Base-by-base conservation (phyloP, 2,888 invertebrate species). In the Thera obeliscata region DNA sequence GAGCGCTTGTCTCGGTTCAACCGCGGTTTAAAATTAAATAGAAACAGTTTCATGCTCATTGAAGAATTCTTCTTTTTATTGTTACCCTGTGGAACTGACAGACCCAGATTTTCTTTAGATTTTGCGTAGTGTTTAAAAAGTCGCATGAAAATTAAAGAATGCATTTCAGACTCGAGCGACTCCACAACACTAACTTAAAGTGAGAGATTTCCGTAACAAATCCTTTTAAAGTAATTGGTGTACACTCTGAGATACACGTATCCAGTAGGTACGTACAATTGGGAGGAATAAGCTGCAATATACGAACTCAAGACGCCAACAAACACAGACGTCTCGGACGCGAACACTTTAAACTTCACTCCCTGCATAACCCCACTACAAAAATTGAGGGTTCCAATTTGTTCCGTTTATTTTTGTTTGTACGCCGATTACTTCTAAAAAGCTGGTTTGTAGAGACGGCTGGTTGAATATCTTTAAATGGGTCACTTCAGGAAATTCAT, bases 311-410 rank as follows among this genome's bases (percentile, higher is more conserved):
- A 61, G 68, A 56, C 72, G 74, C 71, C 73, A 76, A 74, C 71
- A 74, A 75, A 69, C 76, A 76, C 77, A 82, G 80, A 83, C 83
- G 84, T 83, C 81, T 82, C 77, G 81, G 77, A 80, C 73, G 74
- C 77, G 75, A 77, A 77, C 74, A 77, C 61, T 78, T 75, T 80
- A 78, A 78, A 78, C 80, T 79, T 81, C 8, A 80, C 79, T 69
- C 79, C 73, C 72, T 68, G 63, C 64, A 63, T 46, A 43, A 46
- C 43, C 41, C 43, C 9, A 46, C 9, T 7, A 9, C 2, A 46
- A 46, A 46, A 46, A 46, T 22, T 22, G 43, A 46, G 43, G 43
- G 8, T 46, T 9, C 9, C 8, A 46, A 46, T 46, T 46, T 9
- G 9, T 46, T 9, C 2, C 2, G 43, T 7, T 46, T 46, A 9